Base-by-base conservation (phyloP, 2,113 vertebrate species). In the Tachycineta bicolor region DNA sequence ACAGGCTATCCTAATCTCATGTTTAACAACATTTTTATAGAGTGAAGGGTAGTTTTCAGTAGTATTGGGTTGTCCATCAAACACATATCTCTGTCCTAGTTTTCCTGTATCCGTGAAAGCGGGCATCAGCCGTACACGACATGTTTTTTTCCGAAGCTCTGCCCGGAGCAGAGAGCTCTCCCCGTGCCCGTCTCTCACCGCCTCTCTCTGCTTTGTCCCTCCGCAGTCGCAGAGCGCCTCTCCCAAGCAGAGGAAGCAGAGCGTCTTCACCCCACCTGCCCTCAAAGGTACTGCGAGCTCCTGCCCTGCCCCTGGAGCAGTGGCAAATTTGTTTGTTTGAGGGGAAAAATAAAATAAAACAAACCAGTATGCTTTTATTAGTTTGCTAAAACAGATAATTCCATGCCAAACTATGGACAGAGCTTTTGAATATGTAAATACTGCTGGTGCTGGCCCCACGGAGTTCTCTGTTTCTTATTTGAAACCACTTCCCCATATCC, bases 241-340 rank as follows among this genome's bases (percentile, higher is more conserved):
- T 53, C 98, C 98, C 47, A 98, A 98, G 95, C 99, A 99, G 87
- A 98, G 98, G 98, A 99, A 99, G 98, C 98, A 98, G 97, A 99
- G 99, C 4, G 98, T 98, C 62, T 99, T 98, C 60, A 98, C 98
- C 19, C 97, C 98, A 0, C 99, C 99, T 21, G 94, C 98, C 85
- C 98, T 99, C 97, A 99, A 99, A 99, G 99, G 99, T 99, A 99
- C 98, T 80, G 98, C 97, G 37, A 83, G 96, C 60, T 63, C 93
- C 69, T 12, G 50, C 41, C 43, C 3, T 34, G 91, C 60, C 19
- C 74, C 21, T n/a, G 29, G 53, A 56, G 34, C 26, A 14, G 14
- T 5, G 20, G 8, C 5, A 62, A 28, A 7, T 14, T 17, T 11
- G 11, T 63, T 12, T 44, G 24, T 16, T 14, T 8, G 20, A 9